Evolutionary conservation across 2,797 vertebrate genomes (phyloP).

Genomic region (Phrynocephalus forsythii): DNA sequence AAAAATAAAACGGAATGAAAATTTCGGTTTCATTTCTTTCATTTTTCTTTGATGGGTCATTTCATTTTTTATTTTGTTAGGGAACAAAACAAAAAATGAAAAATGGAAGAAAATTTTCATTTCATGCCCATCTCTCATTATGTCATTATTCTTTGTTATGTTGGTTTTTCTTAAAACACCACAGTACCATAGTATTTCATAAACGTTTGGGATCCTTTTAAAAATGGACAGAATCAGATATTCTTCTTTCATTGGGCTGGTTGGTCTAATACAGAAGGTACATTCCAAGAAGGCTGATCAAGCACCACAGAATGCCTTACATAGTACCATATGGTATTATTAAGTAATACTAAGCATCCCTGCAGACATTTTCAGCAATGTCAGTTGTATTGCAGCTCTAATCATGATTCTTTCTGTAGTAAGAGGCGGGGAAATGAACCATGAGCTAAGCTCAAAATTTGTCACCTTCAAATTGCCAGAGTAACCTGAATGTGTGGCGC

Average conservation of each 20-base stretch:
- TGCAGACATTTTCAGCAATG: background rate
- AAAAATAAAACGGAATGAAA: too few species aligned
- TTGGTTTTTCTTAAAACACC: background rate
- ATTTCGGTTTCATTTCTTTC: too few species aligned
- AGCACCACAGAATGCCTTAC: background rate
- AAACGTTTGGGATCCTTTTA: conserved; percentile 36
- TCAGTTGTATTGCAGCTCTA: background rate
- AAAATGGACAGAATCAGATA: conserved; percentile 15
- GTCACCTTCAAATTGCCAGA: background rate
- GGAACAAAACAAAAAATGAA: too few species aligned
- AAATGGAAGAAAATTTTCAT: too few species aligned
- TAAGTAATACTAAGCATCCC: background rate
- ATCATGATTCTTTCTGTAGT: background rate
- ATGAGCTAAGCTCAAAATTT: accelerated
- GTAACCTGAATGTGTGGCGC: background rate
- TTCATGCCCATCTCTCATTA: too few species aligned
- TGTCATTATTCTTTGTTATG: background rate
- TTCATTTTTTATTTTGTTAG: too few species aligned
- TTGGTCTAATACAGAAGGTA: background rate
- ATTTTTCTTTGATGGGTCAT: too few species aligned
- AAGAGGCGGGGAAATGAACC: background rate
- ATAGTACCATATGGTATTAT: background rate
- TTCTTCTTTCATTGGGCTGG: background rate
- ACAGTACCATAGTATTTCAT: background rate
- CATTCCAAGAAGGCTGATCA: background rate